Evolutionary conservation across 92 coral and sea anemone species (phyloP).

Genomic region (Zoanthus sansibaricus): DNA sequence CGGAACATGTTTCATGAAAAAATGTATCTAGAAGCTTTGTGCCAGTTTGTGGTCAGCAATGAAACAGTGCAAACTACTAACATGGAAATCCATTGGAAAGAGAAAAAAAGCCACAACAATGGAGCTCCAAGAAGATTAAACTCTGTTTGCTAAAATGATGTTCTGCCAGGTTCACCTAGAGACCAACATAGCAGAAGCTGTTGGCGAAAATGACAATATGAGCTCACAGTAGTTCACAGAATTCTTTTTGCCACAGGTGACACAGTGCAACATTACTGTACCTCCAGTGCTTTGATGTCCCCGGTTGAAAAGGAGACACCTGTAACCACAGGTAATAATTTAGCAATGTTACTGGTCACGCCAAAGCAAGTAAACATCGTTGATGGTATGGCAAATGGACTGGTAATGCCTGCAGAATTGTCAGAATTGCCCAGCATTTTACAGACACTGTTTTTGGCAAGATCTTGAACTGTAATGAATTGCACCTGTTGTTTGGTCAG

Average conservation of each 20-base stretch:
- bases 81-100: conserved; percentile 26
- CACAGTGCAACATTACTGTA: not conserved
- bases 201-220: too few species aligned
- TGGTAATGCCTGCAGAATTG: not conserved
- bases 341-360: not conserved
- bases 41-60: conserved; percentile 30
- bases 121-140: conserved; percentile 41
- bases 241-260: not conserved
- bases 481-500: not conserved
- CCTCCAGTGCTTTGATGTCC: not conserved
- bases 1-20: not conserved
- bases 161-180: not conserved
- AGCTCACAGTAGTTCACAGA: not conserved
- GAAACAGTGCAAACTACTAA: conserved; percentile 57
- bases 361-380: too few species aligned
- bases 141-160: conserved; percentile 21
- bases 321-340: not conserved
- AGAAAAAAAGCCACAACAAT: conserved; percentile 36
- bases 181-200: not conserved
- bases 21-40: not conserved
- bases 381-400: not conserved
- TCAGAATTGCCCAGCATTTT: not conserved
- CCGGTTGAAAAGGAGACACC: not conserved
- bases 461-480: not conserved
- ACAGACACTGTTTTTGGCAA: too few species aligned